Evolutionary conservation across 2,113 vertebrate species (phyloP).

Genomic region (Piprites chloris): DNA sequence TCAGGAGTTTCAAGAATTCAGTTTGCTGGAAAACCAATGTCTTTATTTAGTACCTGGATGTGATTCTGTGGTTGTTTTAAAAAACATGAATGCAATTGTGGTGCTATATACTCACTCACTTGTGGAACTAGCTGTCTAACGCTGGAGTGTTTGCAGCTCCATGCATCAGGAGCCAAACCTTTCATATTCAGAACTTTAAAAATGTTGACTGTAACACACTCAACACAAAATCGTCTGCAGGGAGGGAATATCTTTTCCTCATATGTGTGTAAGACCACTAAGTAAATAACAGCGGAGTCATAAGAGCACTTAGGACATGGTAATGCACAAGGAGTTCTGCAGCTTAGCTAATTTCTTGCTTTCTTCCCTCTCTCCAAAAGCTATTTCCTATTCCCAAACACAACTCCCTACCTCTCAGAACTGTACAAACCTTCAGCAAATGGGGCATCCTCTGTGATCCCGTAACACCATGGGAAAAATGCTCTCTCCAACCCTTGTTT

Average conservation of each 20-base stretch:
- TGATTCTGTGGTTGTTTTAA: neutral
- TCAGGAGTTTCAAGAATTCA: neutral
- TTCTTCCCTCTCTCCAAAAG: neutral
- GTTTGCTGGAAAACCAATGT: neutral
- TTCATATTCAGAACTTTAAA: neutral
- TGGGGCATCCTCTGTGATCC: neutral
- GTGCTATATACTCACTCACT: neutral
- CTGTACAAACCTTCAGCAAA: neutral
- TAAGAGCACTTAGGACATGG: neutral
- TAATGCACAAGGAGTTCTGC: neutral
- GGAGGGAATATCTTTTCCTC: neutral
- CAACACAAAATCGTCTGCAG: neutral
- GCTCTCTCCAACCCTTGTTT: neutral
- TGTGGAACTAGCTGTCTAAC: neutral
- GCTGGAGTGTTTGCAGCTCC: accelerated
- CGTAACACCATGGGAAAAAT: neutral
- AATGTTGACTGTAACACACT: neutral
- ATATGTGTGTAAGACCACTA: neutral
- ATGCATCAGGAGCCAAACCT: neutral
- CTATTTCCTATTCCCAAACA: neutral
- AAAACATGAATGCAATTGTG: neutral
- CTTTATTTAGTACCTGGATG: neutral
- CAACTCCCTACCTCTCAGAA: neutral
- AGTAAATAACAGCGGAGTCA: neutral
- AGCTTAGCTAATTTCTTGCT: neutral